These are phyloP conservation scores for Hydropotes inermis DNA, from an alignment of 2,113 vertebrate genomes.

Conservation along the genomic window DNA sequence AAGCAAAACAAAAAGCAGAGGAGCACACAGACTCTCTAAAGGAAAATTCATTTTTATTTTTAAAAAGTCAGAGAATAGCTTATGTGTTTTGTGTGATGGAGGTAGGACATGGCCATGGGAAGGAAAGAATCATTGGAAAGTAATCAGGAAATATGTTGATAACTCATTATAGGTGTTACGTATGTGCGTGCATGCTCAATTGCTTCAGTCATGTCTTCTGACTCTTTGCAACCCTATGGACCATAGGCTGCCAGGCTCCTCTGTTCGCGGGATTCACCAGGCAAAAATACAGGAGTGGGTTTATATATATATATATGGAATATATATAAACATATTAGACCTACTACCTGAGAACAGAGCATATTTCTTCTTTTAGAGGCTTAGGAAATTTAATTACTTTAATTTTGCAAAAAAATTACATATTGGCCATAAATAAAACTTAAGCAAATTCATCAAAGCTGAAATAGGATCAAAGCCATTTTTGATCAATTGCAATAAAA, in stretches of 20 bases:
- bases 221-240: neutral
- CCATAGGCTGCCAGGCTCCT: neutral
- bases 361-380: neutral
- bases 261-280: neutral
- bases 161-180: neutral
- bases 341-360: neutral
- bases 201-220: neutral
- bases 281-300: neutral
- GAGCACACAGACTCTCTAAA: neutral
- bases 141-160: neutral
- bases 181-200: neutral
- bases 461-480: neutral
- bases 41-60: neutral
- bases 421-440: neutral
- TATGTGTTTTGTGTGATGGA: neutral
- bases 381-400: neutral
- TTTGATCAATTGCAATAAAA: neutral
- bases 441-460: neutral
- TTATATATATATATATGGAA: neutral
- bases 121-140: neutral
- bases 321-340: neutral
- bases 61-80: neutral
- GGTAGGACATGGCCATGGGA: too few species aligned
- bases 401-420: neutral
- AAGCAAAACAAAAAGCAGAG: neutral